Conservation (phyloP, 2,113 vertebrate species). For the Dissostichus mawsoni region DNA sequence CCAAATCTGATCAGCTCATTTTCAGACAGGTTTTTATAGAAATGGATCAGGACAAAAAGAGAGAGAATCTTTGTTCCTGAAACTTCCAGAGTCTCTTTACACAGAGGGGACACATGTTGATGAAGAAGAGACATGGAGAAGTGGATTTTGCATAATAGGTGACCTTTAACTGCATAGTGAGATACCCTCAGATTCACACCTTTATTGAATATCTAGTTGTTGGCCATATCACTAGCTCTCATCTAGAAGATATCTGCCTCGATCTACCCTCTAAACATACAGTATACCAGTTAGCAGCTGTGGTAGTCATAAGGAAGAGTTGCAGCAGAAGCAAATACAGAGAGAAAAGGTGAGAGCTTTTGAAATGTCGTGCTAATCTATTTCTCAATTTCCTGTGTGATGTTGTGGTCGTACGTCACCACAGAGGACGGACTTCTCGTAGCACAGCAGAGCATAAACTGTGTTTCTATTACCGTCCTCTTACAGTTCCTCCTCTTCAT, state of each 20-base stretch:
- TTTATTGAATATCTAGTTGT: neutral
- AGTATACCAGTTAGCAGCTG: neutral
- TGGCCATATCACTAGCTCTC: neutral
- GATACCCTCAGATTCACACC: too few relatives aligned
- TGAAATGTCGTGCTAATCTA: neutral
- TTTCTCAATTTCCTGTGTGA: conserved; percentile 30
- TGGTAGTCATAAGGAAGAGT: neutral
- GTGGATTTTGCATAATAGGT: too few relatives aligned
- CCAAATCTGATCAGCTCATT: too few relatives aligned
- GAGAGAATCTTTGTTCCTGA: too few relatives aligned
- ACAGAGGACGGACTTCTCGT: neutral
- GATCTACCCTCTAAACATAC: neutral
- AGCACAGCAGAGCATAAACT: neutral
- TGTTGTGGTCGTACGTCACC: neutral
- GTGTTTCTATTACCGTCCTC: neutral
- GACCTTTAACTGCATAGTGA: too few relatives aligned
- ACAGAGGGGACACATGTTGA: too few relatives aligned
- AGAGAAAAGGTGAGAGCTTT: neutral
- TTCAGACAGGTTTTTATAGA: too few relatives aligned
- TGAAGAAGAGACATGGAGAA: too few relatives aligned
- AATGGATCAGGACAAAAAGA: too few relatives aligned
- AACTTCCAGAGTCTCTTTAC: too few relatives aligned
- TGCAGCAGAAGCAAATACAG: neutral
- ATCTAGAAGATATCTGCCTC: neutral
- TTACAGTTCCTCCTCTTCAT: neutral